Evolutionary conservation across 2,113 vertebrate species (phyloP), one percentile per base, ranked within the genome.

Genomic region (Brachypodius melanocephalos): DNA sequence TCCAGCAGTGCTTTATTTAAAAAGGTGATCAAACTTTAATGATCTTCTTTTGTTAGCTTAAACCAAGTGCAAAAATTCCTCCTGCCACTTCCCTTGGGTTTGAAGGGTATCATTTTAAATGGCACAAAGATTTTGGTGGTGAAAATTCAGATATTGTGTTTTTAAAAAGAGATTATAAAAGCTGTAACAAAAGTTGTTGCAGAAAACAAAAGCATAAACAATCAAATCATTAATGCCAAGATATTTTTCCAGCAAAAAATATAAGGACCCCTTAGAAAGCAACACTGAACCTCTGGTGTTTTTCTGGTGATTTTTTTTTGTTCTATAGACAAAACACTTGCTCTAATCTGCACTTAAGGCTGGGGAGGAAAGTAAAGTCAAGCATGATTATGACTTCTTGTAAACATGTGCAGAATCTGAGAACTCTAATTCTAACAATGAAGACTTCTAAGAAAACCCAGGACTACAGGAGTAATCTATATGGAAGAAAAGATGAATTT

Each of bases 21-120:
- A 81, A 61, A 68, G 5, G 26, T 63, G 24, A 81, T 95, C 42
- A 94, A 89, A 86, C 63, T 89, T 96, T 92, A 66, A 92, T 74
- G 38, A 74, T 73, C 34, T 58, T 84, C 68, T 86, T 95, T 85
- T 94, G 76, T 89, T 75, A 72, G 48, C 48, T 93, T 95, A 89
- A 92, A 75, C 36, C 84, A 95, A 85, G 52, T 88, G 81, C 77
- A 94, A 89, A 89, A 82, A 88, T 67, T 66, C 57, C 34, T 78
- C 57, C 43, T 36, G n/a, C 74, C 29, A 65, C 19, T 71, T 94
- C 80, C 43, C 48, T 67, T 63, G 59, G 32, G 43, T 84, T 74
- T 49, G 65, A 87, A 92, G 38, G 16, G 38, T 32, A 93, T 43
- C 2, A 49, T 58, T 88, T 80, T 69, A 88, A 90, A 76, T 25